Evolutionary conservation across 2,797 vertebrate species (phyloP).

Genomic region (Psittacula derbiana): DNA sequence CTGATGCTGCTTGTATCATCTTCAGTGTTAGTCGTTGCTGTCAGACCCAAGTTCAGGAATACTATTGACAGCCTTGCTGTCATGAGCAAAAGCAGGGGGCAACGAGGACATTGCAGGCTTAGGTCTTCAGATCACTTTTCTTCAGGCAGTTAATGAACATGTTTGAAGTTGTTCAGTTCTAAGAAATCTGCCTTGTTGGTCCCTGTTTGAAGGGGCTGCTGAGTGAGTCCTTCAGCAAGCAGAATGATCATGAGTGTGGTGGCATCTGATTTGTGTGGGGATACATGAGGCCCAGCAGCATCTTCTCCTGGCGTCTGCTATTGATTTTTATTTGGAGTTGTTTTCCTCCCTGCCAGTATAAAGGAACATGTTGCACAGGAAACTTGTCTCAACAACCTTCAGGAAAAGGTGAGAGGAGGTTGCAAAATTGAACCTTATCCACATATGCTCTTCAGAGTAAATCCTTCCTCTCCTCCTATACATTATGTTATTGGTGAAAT

Average conservation of each 20-base stretch:
- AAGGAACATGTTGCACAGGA: neutral
- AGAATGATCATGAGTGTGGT: neutral
- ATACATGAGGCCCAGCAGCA: neutral
- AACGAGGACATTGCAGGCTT: neutral
- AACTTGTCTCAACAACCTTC: neutral
- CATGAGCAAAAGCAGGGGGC: neutral
- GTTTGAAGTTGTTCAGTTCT: neutral
- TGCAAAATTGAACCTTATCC: neutral
- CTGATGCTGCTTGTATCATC: neutral
- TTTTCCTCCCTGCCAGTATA: neutral
- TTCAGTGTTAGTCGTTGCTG: neutral
- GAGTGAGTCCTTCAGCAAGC: neutral
- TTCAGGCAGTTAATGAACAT: neutral
- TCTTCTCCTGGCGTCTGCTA: neutral
- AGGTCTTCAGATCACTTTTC: neutral
- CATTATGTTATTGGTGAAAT: conserved; percentile 24
- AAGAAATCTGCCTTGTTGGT: neutral
- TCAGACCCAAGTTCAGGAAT: neutral
- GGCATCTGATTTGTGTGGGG: neutral
- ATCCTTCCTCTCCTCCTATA: conserved; percentile 30
- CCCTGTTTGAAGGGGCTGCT: neutral
- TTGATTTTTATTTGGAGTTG: neutral
- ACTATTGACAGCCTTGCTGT: neutral
- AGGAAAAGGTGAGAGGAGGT: neutral
- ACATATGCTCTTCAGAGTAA: neutral